phyloP scores from a whole-genome alignment of 2,888 invertebrate species.

The Marasmarcha lunaedactyla region DNA sequence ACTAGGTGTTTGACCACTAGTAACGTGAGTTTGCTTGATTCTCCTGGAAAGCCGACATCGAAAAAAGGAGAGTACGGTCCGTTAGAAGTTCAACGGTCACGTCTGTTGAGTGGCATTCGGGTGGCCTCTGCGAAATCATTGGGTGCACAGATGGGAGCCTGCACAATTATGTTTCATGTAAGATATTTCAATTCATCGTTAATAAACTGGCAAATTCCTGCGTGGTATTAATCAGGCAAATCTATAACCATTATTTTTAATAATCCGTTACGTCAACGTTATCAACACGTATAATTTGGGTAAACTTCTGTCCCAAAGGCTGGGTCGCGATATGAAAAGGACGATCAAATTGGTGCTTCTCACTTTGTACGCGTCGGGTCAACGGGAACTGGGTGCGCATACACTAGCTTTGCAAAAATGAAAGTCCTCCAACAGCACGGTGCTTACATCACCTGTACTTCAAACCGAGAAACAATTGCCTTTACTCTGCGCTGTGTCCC shows the following conservation, averaged over 20 bases:
- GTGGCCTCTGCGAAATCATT: constrained; percentile 30
- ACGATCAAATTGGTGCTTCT: constrained; percentile 78
- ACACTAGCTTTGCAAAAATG: constrained; percentile 77
- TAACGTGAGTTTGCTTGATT: too few species aligned
- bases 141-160: constrained; percentile 36
- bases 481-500: constrained; percentile 73
- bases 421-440: constrained; percentile 82
- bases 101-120: constrained; percentile 36
- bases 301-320: constrained; percentile 62
- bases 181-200: too few species aligned
- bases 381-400: constrained; percentile 76
- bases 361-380: constrained; percentile 84
- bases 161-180: constrained; percentile 55
- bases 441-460: constrained; percentile 73
- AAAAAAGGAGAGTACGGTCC: constrained; percentile 36
- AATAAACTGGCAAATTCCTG: too few species aligned
- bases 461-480: constrained; percentile 82
- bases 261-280: too few species aligned
- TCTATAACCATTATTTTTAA: neutral
- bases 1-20: too few species aligned
- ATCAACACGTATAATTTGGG: neutral
- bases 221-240: neutral
- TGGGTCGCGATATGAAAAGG: constrained; percentile 86
- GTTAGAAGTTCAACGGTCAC: constrained; percentile 31
- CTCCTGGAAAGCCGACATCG: too few species aligned